A percentile compares a stretch with the other conserved stretches of the same genome.
These are phyloP conservation scores for Pristis pectinata DNA, from an alignment of 2,797 vertebrate species.

Conservation along the genomic window DNA sequence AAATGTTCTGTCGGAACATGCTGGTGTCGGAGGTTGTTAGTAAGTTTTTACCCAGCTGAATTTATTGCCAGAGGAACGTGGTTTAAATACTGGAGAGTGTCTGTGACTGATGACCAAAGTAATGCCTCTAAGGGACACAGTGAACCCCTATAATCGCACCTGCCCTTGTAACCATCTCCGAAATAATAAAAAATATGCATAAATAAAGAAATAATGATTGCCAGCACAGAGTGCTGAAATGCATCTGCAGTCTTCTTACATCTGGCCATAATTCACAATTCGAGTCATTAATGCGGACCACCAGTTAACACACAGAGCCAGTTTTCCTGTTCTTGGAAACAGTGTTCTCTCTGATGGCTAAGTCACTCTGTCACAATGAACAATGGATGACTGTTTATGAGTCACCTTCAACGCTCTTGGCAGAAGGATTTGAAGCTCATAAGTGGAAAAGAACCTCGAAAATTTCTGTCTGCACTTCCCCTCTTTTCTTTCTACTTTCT, in stretches of 20 bases:
- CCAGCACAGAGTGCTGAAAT: background rate
- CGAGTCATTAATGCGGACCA: background rate
- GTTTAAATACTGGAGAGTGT: background rate
- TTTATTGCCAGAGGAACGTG: background rate
- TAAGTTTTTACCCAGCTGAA: too few relatives aligned
- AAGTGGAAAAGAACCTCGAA: background rate
- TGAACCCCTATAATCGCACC: background rate
- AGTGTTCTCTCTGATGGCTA: background rate
- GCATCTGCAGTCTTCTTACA: background rate
- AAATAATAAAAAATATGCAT: conserved; percentile 1
- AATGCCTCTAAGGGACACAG: background rate
- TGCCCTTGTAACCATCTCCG: background rate
- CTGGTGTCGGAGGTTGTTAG: background rate
- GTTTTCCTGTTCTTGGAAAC: background rate
- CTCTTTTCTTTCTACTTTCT: background rate
- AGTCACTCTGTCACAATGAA: background rate
- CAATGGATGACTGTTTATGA: background rate
- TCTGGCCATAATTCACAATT: background rate
- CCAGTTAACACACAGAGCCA: background rate
- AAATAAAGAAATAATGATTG: conserved; percentile 30
- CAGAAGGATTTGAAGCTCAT: background rate
- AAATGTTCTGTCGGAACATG: background rate
- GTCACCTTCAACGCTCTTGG: background rate
- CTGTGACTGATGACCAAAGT: background rate
- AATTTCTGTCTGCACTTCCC: background rate